Base-by-base conservation (phyloP, 2,113 vertebrate species). In the Setophaga petechia region DNA sequence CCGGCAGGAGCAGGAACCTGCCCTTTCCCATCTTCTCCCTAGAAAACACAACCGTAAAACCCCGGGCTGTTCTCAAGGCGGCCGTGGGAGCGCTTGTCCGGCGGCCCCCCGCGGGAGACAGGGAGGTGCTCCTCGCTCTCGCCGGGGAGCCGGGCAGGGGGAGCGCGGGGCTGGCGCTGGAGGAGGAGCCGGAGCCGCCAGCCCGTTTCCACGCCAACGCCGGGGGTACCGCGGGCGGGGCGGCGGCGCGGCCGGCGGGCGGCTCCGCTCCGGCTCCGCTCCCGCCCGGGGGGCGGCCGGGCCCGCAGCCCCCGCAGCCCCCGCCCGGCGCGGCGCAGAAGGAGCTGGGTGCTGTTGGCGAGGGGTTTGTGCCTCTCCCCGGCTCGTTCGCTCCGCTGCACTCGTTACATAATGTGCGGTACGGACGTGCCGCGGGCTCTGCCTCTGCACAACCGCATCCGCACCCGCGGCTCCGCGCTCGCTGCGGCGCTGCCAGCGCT, bases 161-260 rank as follows among this genome's bases (percentile, higher is more conserved):
- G 89, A 90, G 85, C 83, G 85, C 84, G 73, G 89, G 83, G 91
- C 93, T 86, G 96, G 93, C 93, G 80, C 93, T 33, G 95, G 85
- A 89, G 93, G 90, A 87, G 94, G 95, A 94, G 93, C 30, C 82
- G 91, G 81, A 73, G 81, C 81, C 78, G 91, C 87, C 90, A 74
- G 93, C 95, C 86, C 87, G 96, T 96, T 95, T 94, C 96, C 95
- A 95, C n/a, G 96, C 84, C 94, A 95, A 95, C 96, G 69, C 73
- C 86, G 74, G 93, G 88, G 72, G 88, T 77, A 88, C 85, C 55
- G 90, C 80, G 84, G 90, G 84, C 74, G 80, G 89, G 79, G 93
- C 94, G 79, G 93, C 81, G 54, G 63, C 49, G 74, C 47, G 74
- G 85, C 71, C 51, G 65, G 68, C 74, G 79, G 84, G 84, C 71